A percentile compares a stretch with the other conserved stretches of the same genome.
These are phyloP conservation scores for Danaus melanippus DNA, from an alignment of 1,140 invertebrate species.

Conservation along the genomic window DNA sequence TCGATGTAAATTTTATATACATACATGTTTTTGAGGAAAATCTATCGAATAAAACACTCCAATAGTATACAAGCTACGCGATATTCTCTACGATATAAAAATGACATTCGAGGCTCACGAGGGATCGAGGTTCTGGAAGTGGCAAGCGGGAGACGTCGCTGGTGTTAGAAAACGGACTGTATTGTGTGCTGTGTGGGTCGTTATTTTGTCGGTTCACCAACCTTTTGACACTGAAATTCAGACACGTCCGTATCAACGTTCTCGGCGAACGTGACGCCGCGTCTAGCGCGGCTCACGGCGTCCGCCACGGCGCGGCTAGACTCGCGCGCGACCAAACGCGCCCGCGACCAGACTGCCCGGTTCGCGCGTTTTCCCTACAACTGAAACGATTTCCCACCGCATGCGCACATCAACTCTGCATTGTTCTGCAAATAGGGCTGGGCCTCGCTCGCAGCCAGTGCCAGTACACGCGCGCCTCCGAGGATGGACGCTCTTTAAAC, in stretches of 20 bases:
- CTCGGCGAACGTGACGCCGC: conserved; percentile 66
- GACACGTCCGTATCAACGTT: conserved; percentile 53
- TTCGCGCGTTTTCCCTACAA: conserved; percentile 66
- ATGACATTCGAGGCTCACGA: conserved; percentile 47
- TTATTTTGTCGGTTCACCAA: conserved; percentile 58
- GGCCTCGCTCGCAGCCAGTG: conserved; percentile 50
- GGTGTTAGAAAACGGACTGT: conserved; percentile 27
- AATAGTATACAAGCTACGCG: too few relatives aligned
- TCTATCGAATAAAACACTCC: too few relatives aligned
- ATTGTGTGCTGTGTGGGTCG: conserved; percentile 28
- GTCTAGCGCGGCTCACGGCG: conserved; percentile 57
- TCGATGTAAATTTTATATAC: too few relatives aligned
- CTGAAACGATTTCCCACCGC: conserved; percentile 51
- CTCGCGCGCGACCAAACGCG: conserved; percentile 59
- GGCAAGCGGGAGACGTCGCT: conserved; percentile 23
- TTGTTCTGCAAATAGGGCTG: conserved; percentile 68
- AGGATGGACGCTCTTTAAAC: too few relatives aligned
- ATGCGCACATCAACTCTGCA: conserved; percentile 67
- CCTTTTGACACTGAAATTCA: conserved; percentile 69
- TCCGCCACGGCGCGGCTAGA: conserved; percentile 55
- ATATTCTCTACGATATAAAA: conserved; percentile 21
- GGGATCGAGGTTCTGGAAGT: conserved; percentile 33
- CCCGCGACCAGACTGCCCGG: conserved; percentile 55
- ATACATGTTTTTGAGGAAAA: too few relatives aligned
- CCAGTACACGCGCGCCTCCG: not conserved